Base-by-base conservation (phyloP, 2,113 vertebrate species). In the Aepyceros melampus region DNA sequence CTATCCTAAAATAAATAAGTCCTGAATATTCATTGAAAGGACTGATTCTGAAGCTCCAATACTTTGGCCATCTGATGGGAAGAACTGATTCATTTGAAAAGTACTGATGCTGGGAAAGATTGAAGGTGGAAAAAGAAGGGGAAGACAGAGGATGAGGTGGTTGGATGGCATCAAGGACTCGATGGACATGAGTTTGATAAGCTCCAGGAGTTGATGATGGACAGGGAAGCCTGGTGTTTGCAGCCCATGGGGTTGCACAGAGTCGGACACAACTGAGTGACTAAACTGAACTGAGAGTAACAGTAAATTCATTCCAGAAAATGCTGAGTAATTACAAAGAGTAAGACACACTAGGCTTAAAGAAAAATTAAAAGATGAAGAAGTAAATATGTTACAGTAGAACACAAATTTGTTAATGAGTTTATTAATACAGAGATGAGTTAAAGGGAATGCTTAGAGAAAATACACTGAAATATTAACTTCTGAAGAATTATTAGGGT, bases 241-340 rank as follows among this genome's bases (percentile, higher is more conserved):
- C 7, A 17, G 31, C 8, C 31, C 62, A 64, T 17, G 7, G 31
- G 14, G 15, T 64, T 3, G 0, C 62, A 17, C 33, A 64, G 31
- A n/a, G 31, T 64, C 0, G 0, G 31, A 64, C 62, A 64, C 0
- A 3, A 64, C 62, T n/a, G 62, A 64, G 15, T 17, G 7, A 64
- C 15, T 64, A 33, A 64, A 17, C 31, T 64, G 62, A n/a, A 64
- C 15, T 64, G 31, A 64, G 31, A 76, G 6, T 92, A 82, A 56
- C 4, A 74, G 89, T 86, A 51, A 85, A 56, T 82, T 89, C 13
- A 23, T 5, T 82, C 76, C 21, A 86, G 4, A 51, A 15, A 92
- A 67, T 21, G 47, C 7, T 86, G 31, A 86, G 47, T 33, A n/a
- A 45, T 78, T 51, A 49, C 33, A 23, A 60, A 92, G 4, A 81